phyloP scores from a whole-genome alignment of 2,113 vertebrate species.

The Marmota monax region DNA sequence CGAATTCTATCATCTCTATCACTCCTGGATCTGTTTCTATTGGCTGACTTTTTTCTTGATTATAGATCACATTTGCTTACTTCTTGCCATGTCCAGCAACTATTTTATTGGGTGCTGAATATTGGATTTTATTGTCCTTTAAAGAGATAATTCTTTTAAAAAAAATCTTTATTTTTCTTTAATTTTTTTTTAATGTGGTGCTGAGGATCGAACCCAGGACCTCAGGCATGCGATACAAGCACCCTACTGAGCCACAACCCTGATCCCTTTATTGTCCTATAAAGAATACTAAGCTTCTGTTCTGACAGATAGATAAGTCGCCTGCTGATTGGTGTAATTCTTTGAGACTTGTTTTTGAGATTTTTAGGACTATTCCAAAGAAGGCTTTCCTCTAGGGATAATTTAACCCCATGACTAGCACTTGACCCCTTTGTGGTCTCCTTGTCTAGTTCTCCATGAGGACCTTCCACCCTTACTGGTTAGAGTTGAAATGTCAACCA shows the following conservation, averaged over 20 bases:
- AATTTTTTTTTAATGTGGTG: too few relatives aligned
- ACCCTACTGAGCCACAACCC: too few relatives aligned
- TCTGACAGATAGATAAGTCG: neutral
- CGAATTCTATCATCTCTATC: neutral
- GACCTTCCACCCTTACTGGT: neutral
- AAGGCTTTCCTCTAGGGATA: neutral
- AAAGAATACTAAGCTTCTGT: slow-evolving; percentile 25
- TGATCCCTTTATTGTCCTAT: neutral
- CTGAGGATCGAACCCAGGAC: too few relatives aligned
- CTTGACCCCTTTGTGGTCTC: neutral
- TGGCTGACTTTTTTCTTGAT: neutral
- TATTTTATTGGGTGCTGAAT: neutral
- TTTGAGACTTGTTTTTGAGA: neutral
- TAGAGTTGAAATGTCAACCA: neutral
- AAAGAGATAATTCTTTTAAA: neutral
- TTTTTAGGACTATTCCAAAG: neutral
- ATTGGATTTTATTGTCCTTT: neutral
- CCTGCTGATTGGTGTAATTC: neutral
- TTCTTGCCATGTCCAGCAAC: neutral
- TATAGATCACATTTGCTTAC: neutral
- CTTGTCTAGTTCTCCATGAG: neutral
- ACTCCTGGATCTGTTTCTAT: slow-evolving; percentile 21
- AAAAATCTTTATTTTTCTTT: too few relatives aligned
- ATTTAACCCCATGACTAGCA: neutral
- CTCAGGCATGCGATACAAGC: too few relatives aligned